These are phyloP conservation scores for Drosophila bocqueti DNA, from an alignment of 1,140 invertebrate genomes.

Conservation along the genomic window DNA sequence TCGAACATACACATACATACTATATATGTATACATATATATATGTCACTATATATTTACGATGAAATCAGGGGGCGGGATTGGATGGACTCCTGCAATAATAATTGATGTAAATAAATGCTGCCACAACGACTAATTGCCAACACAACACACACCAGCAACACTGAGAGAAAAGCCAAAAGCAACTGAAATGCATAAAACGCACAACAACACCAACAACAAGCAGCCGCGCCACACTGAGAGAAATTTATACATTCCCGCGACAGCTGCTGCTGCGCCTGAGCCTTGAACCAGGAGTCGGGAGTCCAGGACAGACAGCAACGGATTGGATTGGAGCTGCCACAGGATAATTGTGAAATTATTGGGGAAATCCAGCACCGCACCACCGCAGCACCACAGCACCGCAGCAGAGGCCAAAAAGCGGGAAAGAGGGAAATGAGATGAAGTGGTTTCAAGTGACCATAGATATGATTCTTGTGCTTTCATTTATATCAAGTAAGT, in stretches of 20 bases:
- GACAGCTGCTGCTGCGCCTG: conserved; percentile 40
- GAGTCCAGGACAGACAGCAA: too few relatives aligned
- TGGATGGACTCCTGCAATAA: conserved; percentile 37
- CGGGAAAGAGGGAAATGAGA: conserved; percentile 82
- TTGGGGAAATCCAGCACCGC: conserved; percentile 15
- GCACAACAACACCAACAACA: conserved; percentile 57
- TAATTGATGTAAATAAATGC: conserved; percentile 78
- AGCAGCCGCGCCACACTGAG: conserved; percentile 17
- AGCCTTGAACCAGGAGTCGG: conserved; percentile 21
- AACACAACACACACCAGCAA: not conserved
- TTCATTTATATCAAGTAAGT: conserved; percentile 84
- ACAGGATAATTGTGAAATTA: conserved; percentile 21
- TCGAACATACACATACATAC: conserved; percentile 36
- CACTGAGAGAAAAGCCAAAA: conserved; percentile 34
- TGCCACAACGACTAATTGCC: conserved; percentile 55
- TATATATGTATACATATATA: not conserved
- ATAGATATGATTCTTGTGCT: conserved; percentile 84
- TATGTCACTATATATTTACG: conserved; percentile 7
- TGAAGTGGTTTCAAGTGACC: conserved; percentile 84
- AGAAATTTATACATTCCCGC: conserved; percentile 8
- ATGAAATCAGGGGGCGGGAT: conserved; percentile 12
- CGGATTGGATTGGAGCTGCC: not conserved
- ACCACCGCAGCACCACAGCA: conserved; percentile 23
- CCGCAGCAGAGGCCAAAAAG: conserved; percentile 36
- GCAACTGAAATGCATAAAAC: conserved; percentile 57